Base-by-base conservation (phyloP, 2,888 invertebrate species). In the Gisinianus flammeolus region DNA sequence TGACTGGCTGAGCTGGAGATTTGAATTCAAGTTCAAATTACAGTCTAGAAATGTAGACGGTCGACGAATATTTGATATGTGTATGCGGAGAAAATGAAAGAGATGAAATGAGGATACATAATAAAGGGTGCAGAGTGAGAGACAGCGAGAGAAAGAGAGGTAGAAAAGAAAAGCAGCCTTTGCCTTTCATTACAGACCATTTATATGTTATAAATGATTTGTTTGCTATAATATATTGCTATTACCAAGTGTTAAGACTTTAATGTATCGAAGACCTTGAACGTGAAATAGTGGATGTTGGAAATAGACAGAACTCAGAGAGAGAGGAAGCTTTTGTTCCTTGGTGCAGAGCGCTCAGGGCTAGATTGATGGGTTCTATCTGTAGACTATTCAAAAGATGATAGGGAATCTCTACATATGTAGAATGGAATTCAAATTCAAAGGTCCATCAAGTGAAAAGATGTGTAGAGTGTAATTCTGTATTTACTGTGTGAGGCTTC, bases 341-440 rank as follows among this genome's bases (percentile, higher is more conserved):
- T 71, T 26, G 6, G 62, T 62, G 44, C 52, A 28, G 2, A 73
- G 33, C 72, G 72, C 72, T 54, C 24, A 54, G 31, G 72, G 72
- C 72, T 73, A 73, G 72, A 73, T 73, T 73, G 72, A 73, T 73
- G 72, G 72, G 35, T 73, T 73, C 56, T 12, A 44, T 73, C 56
- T 12, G 19, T 16, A 44, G 30, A 73, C 62, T 73, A 73, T 73
- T 73, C 72, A 73, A 62, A 73, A 73, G 68, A 68, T 28, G 31
- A 31, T 28, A 31, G 31, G 71, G 58, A 71, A 71, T 28, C 30
- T n/a, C n/a, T n/a, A n/a, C n/a, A n/a, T n/a, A n/a, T n/a, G n/a
- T n/a, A 73, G 72, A 73, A 73, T 62, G 72, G 72, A 73, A 62
- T 62, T 71, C 71, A 33, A 73, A 62, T 73, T 73, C 62, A 62